Conservation (phyloP, 1,140 invertebrate species). For the Pseudomyrmex sp. region DNA sequence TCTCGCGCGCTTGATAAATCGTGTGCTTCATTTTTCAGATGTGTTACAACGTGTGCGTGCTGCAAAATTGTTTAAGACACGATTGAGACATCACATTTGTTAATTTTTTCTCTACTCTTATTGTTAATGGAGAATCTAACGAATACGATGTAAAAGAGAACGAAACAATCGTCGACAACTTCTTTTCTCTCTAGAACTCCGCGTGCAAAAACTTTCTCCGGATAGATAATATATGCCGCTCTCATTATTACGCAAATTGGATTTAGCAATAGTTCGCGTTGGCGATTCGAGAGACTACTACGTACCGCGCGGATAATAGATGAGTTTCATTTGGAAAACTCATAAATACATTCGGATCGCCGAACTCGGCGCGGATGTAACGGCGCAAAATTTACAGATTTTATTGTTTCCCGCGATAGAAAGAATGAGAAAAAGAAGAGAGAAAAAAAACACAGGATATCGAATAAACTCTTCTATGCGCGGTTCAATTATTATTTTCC, state of each 20-base stretch:
- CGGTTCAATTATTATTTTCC: no score
- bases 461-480: no score
- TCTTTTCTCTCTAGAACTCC: neutral
- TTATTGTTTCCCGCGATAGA: no score
- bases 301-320: neutral
- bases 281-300: neutral
- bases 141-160: neutral
- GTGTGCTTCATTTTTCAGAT: neutral
- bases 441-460: no score
- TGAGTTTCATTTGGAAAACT: conserved; percentile 16
- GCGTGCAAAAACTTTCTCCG: neutral
- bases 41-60: no score
- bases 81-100: neutral
- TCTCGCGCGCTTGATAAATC: conserved; percentile 20
- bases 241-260: neutral
- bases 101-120: no score
- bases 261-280: conserved; percentile 2
- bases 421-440: no score
- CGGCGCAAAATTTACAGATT: no score
- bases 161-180: neutral
- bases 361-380: neutral
- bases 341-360: neutral
- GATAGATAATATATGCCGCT: neutral
- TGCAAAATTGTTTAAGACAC: neutral
- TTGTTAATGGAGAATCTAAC: no score